A percentile compares a stretch with the other conserved stretches of the same genome.
Evolutionary conservation across 2,888 invertebrate genomes (phyloP).

Genomic region (Lasioglossum vierecki): DNA sequence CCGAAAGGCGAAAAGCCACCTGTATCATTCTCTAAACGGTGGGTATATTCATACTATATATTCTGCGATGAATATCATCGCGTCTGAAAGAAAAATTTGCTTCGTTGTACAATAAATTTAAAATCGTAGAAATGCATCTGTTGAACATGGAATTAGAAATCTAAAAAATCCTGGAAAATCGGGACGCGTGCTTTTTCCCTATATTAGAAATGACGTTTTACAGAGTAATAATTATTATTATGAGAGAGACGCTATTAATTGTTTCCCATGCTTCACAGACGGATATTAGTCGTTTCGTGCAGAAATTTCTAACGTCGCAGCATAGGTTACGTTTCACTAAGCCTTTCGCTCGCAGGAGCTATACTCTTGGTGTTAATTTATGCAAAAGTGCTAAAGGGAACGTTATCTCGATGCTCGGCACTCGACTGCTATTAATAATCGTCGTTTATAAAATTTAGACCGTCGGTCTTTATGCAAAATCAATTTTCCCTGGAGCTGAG

Average conservation of each 20-base stretch:
- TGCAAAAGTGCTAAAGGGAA: background rate
- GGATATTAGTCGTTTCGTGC: background rate
- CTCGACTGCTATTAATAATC: background rate
- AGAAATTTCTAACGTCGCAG: slow-evolving; percentile 5
- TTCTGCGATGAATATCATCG: background rate
- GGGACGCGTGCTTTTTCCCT: background rate
- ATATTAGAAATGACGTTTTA: background rate
- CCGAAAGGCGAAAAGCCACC: background rate
- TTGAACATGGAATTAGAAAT: background rate
- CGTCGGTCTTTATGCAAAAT: background rate
- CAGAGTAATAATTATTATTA: background rate
- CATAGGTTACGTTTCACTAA: background rate
- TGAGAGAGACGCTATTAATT: background rate
- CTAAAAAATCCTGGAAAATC: background rate
- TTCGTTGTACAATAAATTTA: background rate
- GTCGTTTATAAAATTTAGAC: slow-evolving; percentile 4
- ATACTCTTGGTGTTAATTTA: background rate
- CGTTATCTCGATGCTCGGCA: background rate
- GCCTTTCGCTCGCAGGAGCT: background rate
- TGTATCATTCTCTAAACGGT: background rate
- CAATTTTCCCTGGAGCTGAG: background rate
- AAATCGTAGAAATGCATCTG: background rate
- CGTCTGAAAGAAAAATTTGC: background rate
- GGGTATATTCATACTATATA: background rate
- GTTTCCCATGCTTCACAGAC: background rate